A percentile compares a stretch with the other conserved stretches of the same genome.
Conservation (phyloP, 2,797 vertebrate species). For the Petrocephalus sullivani region DNA sequence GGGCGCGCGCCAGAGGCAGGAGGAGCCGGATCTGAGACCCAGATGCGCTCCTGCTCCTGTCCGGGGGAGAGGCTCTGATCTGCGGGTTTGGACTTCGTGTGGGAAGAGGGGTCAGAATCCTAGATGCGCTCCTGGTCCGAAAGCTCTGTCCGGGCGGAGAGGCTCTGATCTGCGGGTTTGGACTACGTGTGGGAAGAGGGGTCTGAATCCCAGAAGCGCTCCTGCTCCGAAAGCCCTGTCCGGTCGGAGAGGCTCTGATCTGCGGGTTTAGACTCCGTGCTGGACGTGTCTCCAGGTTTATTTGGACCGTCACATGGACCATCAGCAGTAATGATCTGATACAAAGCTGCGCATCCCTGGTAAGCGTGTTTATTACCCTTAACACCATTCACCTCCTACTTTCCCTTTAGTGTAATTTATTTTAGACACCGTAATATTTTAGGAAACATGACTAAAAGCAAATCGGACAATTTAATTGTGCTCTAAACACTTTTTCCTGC, state of each 20-base stretch:
- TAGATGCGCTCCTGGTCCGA: neutral
- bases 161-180: neutral
- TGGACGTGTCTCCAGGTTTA: neutral
- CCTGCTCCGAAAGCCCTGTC: too few species aligned
- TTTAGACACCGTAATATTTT: neutral
- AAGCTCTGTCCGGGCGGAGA: too few species aligned
- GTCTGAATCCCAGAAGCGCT: too few species aligned
- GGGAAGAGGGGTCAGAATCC: neutral
- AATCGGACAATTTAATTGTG: neutral
- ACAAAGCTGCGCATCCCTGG: neutral
- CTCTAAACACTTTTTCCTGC: neutral
- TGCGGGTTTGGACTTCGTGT: too few species aligned
- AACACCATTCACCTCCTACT: neutral
- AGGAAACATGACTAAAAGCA: neutral
- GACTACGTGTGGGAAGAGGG: neutral
- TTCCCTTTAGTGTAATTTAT: neutral
- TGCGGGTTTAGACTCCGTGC: neutral
- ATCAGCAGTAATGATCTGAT: neutral
- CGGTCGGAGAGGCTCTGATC: neutral
- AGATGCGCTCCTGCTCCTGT: neutral
- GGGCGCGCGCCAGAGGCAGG: neutral
- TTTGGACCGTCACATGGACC: neutral
- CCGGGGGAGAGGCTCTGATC: neutral
- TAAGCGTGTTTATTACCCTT: neutral
- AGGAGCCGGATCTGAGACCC: neutral